Evolutionary conservation across 2,888 invertebrate species (phyloP).

Genomic region (Ormyrus labotus): DNA sequence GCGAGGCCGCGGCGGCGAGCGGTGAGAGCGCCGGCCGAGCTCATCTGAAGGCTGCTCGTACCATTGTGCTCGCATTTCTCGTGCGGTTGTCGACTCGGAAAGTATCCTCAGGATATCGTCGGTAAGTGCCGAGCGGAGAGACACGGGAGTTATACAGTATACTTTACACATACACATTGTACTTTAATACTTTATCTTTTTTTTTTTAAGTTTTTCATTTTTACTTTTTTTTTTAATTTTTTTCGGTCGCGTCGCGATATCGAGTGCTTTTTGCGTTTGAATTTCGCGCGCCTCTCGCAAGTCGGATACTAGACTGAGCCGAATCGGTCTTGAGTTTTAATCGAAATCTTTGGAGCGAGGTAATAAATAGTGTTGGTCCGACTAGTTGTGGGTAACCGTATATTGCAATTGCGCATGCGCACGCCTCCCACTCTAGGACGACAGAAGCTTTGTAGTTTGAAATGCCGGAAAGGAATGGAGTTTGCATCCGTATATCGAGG

Average conservation of each 20-base stretch:
- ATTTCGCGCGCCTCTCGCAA: conserved; percentile 17
- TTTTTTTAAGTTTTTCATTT: neutral
- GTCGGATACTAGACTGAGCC: neutral
- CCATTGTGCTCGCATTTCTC: conserved; percentile 74
- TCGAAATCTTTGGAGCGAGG: no score
- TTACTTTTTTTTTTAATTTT: neutral
- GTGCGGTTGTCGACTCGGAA: conserved; percentile 76
- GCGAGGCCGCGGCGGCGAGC: neutral
- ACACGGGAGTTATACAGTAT: neutral
- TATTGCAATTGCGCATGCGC: neutral
- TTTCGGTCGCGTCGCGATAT: neutral
- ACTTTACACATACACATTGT: neutral
- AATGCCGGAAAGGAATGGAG: neutral
- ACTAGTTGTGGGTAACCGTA: no score
- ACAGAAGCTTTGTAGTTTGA: neutral
- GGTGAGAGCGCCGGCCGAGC: conserved; percentile 48
- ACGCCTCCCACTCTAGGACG: neutral
- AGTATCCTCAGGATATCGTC: conserved; percentile 71
- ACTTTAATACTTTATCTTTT: neutral
- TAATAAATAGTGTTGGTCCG: no score
- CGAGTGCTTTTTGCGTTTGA: neutral
- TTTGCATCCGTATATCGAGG: no score
- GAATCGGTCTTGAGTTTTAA: no score
- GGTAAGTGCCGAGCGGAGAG: conserved; percentile 66
- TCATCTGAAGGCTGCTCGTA: conserved; percentile 68